These are phyloP conservation scores for Anarhynchus alexandrinus DNA, from an alignment of 2,113 vertebrate species.

Conservation along the genomic window DNA sequence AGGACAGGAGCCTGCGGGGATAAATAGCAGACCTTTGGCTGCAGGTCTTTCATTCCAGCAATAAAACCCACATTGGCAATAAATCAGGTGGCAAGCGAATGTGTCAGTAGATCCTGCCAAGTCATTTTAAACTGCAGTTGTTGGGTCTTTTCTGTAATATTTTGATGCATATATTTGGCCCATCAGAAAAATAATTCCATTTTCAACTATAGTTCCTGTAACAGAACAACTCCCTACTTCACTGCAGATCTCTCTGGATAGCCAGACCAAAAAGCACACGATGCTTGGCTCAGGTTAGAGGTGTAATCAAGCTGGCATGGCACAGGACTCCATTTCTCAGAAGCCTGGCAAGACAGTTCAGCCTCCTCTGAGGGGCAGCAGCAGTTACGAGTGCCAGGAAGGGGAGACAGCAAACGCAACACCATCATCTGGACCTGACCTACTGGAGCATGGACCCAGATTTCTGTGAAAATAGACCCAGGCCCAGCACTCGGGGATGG, in stretches of 20 bases:
- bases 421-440: not conserved
- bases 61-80: not conserved
- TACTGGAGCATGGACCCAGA: not conserved
- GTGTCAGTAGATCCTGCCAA: not conserved
- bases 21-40: not conserved
- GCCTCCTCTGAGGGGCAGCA: not conserved
- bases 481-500: not conserved
- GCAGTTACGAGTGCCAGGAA: accelerated
- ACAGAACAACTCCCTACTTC: not conserved
- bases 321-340: not conserved
- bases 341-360: not conserved
- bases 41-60: not conserved
- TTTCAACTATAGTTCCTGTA: not conserved
- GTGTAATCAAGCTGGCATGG: not conserved
- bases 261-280: not conserved
- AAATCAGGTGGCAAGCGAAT: not conserved
- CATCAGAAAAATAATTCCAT: constrained; percentile 26
- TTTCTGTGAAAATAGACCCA: not conserved
- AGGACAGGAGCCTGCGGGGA: not conserved
- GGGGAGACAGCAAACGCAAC: not conserved
- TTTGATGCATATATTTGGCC: constrained; percentile 10
- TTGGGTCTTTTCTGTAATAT: not conserved
- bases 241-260: not conserved
- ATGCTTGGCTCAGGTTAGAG: not conserved
- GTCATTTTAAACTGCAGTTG: not conserved